A percentile compares a stretch with the other conserved stretches of the same genome.
These are phyloP conservation scores for Narcine bancroftii DNA, from an alignment of 2,113 vertebrate genomes.

Conservation along the genomic window DNA sequence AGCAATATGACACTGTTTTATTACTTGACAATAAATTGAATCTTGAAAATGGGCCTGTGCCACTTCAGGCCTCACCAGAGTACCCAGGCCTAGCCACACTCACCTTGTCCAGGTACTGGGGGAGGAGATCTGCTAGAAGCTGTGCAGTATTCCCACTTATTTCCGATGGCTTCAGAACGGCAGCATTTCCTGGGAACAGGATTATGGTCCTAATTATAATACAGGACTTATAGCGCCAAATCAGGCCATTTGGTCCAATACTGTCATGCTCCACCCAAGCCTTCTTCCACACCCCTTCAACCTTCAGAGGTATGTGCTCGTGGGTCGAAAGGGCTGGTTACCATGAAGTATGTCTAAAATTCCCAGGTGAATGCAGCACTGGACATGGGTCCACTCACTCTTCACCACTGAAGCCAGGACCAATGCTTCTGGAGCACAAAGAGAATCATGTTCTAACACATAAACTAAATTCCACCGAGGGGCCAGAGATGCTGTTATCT, in stretches of 20 bases:
- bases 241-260: background rate
- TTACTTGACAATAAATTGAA: no score
- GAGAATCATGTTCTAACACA: background rate
- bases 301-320: no score
- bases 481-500: no score
- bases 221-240: background rate
- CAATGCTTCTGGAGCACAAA: background rate
- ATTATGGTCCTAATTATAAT: background rate
- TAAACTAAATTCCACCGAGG: background rate
- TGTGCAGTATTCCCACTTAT: slow-evolving; percentile 67
- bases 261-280: background rate
- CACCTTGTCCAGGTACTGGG: slow-evolving; percentile 84
- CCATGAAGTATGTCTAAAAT: no score
- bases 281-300: background rate
- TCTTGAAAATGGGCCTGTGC: background rate
- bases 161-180: slow-evolving; percentile 82
- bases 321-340: no score
- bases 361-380: background rate
- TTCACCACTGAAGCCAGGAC: background rate
- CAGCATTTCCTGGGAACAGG: slow-evolving; percentile 71
- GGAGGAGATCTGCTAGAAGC: slow-evolving; percentile 67
- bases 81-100: slow-evolving; percentile 36
- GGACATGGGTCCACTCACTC: background rate
- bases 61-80: background rate
- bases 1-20: no score